A percentile compares a stretch with the other conserved stretches of the same genome.
These are phyloP conservation scores for Mus musculus DNA, from an alignment of 2,113 vertebrate species.

Conservation along the genomic window GRCm39 chrX:120347001-120347500, in stretches of 20 bases:
- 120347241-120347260: neutral
- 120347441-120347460: no score
- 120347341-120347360: no score
- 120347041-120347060: neutral
- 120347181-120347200: neutral
- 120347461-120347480: no score
- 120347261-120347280: neutral
- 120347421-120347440: no score
- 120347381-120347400: no score
- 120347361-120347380: no score
- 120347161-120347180: neutral
- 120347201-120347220: neutral
- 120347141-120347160: neutral
- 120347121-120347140: neutral
- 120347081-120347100: neutral
- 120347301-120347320: neutral
- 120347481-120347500: no score
- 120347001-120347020: neutral
- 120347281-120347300: neutral
- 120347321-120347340: no score
- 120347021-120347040: neutral
- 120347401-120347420: no score
- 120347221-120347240: neutral
- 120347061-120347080: neutral
- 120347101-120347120: neutral